Percentiles rank a stretch among this genome's conserved stretches.
These are phyloP conservation scores for Eueides isabella DNA, from an alignment of 1,140 invertebrate species.

Conservation along the genomic window DNA sequence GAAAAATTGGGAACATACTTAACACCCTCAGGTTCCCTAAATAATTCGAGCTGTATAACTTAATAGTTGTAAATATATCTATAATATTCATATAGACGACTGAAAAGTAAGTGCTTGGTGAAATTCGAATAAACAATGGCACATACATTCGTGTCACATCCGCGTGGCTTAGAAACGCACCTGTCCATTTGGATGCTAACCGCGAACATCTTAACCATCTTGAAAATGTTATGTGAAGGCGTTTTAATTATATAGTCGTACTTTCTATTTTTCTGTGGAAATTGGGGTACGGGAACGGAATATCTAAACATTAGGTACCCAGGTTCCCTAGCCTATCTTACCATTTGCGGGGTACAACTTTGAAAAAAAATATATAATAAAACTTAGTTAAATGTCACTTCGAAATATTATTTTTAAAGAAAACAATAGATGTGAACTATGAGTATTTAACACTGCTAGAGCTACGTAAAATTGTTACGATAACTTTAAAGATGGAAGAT, in stretches of 20 bases:
- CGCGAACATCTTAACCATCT: constrained; percentile 3
- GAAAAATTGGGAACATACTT: too few relatives aligned
- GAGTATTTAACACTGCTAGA: neutral
- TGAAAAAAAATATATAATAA: too few relatives aligned
- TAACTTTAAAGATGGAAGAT: too few relatives aligned
- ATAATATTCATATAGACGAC: constrained; percentile 3
- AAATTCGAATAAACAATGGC: constrained; percentile 43
- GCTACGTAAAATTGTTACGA: too few relatives aligned
- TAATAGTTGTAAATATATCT: neutral
- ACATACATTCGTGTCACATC: constrained; percentile 46
- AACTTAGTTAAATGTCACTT: neutral
- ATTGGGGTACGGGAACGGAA: too few relatives aligned
- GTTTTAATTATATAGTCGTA: neutral
- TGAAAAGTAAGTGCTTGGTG: constrained; percentile 12
- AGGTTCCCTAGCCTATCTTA: too few relatives aligned
- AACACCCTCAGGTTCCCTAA: too few relatives aligned
- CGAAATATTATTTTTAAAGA: neutral
- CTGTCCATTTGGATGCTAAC: constrained; percentile 30
- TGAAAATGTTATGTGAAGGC: constrained; percentile 10
- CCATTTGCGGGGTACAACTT: too few relatives aligned
- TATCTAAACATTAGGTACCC: too few relatives aligned
- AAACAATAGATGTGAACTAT: neutral
- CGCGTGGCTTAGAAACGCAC: constrained; percentile 38
- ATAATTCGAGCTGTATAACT: too few relatives aligned
- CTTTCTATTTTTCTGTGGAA: constrained; percentile 2